A percentile compares a stretch with the other conserved stretches of the same genome.
Evolutionary conservation across 1,140 invertebrate species (phyloP).

Genomic region (Trypoxylus dichotomus): DNA sequence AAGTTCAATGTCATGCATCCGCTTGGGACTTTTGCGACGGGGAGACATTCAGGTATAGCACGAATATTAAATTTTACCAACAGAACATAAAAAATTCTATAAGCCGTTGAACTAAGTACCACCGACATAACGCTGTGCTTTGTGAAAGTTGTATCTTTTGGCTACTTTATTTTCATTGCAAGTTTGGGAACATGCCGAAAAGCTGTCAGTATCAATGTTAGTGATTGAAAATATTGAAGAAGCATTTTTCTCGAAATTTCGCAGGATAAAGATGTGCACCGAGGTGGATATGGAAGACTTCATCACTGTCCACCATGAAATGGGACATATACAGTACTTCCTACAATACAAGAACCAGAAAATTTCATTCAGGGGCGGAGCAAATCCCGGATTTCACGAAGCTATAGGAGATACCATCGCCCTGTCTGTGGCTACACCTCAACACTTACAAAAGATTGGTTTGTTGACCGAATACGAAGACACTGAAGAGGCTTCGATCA

Average conservation of each 20-base stretch:
- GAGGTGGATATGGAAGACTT: slow-evolving; percentile 67
- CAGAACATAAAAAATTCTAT: no score
- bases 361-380: slow-evolving; percentile 65
- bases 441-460: slow-evolving; percentile 61
- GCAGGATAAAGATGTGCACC: slow-evolving; percentile 80
- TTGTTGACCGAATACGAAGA: slow-evolving; percentile 56
- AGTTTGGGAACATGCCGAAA: no score
- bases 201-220: no score
- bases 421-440: slow-evolving; percentile 62
- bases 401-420: slow-evolving; percentile 71
- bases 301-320: slow-evolving; percentile 75
- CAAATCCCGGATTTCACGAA: slow-evolving; percentile 78
- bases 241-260: no score
- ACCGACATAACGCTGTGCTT: no score
- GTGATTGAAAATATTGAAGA: no score
- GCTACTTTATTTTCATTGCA: no score
- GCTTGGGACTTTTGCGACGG: slow-evolving; percentile 79
- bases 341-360: slow-evolving; percentile 72
- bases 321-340: slow-evolving; percentile 78
- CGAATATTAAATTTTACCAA: not conserved
- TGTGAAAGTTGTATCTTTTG: no score
- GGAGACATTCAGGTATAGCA: slow-evolving; percentile 61
- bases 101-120: no score
- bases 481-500: slow-evolving; percentile 58
- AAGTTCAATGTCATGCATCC: slow-evolving; percentile 73